Conservation (phyloP, 2,797 vertebrate genomes). For the Aeoliscus strigatus region DNA sequence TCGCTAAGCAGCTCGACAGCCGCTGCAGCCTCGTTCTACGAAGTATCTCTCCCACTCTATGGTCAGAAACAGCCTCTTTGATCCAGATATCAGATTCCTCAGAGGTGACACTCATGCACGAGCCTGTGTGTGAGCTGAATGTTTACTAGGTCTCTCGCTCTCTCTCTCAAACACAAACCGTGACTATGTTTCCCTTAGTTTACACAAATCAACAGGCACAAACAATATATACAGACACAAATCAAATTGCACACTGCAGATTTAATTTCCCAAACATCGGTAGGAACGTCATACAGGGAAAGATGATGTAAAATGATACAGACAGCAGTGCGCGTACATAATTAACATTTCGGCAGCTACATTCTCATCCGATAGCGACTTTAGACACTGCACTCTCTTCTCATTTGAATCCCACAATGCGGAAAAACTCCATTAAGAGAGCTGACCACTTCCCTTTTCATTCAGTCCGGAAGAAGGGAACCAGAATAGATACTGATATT, state of each 20-base stretch:
- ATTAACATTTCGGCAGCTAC: conserved; percentile 44
- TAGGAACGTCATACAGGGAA: conserved; percentile 36
- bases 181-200: conserved; percentile 48
- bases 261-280: conserved; percentile 52
- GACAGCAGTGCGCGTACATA: conserved; percentile 31
- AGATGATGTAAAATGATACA: conserved; percentile 35
- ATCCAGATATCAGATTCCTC: conserved; percentile 67
- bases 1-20: conserved; percentile 74
- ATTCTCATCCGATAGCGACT: conserved; percentile 27
- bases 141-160: conserved; percentile 53
- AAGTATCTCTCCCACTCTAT: conserved; percentile 48
- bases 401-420: conserved; percentile 43
- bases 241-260: conserved; percentile 61
- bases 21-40: conserved; percentile 57
- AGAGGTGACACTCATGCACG: conserved; percentile 58
- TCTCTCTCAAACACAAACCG: too few relatives aligned
- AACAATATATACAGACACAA: conserved; percentile 38
- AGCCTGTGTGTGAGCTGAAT: conserved; percentile 52
- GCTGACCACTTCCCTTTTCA: conserved; percentile 63
- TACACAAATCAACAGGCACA: conserved; percentile 60
- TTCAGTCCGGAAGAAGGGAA: conserved; percentile 62
- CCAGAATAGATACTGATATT: conserved; percentile 64
- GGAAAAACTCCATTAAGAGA: conserved; percentile 54
- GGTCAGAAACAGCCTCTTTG: conserved; percentile 65
- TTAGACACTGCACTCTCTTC: conserved; percentile 20